Conservation (phyloP, 1,140 invertebrate genomes). For the Psilanteris sp. region DNA sequence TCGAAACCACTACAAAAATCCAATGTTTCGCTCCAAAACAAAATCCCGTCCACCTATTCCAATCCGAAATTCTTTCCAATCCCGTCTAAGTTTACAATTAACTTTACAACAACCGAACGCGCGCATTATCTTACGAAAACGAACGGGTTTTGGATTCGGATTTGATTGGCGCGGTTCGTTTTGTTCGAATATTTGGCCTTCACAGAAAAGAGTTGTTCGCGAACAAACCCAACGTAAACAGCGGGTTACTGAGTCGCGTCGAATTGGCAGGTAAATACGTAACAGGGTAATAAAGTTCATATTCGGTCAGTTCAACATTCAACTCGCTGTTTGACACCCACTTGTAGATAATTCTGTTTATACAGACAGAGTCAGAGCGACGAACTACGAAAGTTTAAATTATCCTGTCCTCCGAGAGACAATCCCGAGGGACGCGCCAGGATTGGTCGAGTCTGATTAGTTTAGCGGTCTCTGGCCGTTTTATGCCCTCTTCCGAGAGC, state of each 20-base stretch:
- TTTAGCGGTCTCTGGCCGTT: constrained; percentile 70
- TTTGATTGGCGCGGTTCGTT: too few species aligned
- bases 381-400: constrained; percentile 75
- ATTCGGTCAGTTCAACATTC: constrained; percentile 50
- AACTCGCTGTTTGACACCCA: constrained; percentile 57
- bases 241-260: neutral
- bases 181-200: too few species aligned
- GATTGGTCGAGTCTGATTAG: constrained; percentile 78
- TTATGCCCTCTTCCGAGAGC: constrained; percentile 60
- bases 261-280: constrained; percentile 25
- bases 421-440: constrained; percentile 65
- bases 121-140: too few species aligned
- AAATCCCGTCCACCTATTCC: too few species aligned
- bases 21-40: too few species aligned
- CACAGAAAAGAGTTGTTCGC: neutral
- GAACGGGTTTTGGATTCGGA: too few species aligned
- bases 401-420: constrained; percentile 73
- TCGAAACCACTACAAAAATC: too few species aligned
- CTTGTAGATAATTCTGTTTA: constrained; percentile 62
- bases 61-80: too few species aligned
- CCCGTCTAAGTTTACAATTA: too few species aligned
- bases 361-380: constrained; percentile 33
- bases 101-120: too few species aligned
- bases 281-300: constrained; percentile 45
- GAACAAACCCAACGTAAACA: constrained; percentile 1